Conservation (phyloP, 2,888 invertebrate species). For the Stenoptilia bipunctidactyla region DNA sequence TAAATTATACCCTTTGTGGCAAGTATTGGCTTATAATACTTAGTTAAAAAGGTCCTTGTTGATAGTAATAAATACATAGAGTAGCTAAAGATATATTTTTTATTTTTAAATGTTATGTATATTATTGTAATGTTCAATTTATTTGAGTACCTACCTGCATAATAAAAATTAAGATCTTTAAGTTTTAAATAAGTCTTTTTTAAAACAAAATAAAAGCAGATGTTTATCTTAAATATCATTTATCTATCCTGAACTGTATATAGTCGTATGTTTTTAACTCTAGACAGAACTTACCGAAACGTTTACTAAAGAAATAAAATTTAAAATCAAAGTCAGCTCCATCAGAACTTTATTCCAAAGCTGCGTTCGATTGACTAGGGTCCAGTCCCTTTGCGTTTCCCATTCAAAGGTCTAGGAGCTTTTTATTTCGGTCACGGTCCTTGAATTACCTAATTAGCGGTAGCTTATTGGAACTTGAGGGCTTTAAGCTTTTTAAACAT, state of each 20-base stretch:
- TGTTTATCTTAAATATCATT: neutral
- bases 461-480: slow-evolving; percentile 37
- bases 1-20: slow-evolving; percentile 15
- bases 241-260: neutral
- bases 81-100: neutral
- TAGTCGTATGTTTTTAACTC: neutral
- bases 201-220: too few species aligned
- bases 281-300: too few species aligned
- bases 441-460: slow-evolving; percentile 64
- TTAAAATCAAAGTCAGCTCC: too few species aligned
- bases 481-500: too few species aligned
- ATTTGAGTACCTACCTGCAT: too few species aligned
- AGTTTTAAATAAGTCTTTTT: too few species aligned
- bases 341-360: neutral
- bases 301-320: too few species aligned
- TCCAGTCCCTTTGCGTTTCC: slow-evolving; percentile 36
- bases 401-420: slow-evolving; percentile 30
- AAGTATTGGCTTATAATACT: slow-evolving; percentile 30
- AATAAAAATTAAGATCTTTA: too few species aligned
- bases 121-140: neutral
- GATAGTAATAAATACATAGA: too few species aligned
- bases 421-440: slow-evolving; percentile 59
- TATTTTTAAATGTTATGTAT: neutral
- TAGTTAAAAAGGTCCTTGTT: slow-evolving; percentile 25
- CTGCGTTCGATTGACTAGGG: slow-evolving; percentile 15